These are phyloP conservation scores for Bombycilla garrulus DNA, from an alignment of 2,113 vertebrate species.

Conservation along the genomic window DNA sequence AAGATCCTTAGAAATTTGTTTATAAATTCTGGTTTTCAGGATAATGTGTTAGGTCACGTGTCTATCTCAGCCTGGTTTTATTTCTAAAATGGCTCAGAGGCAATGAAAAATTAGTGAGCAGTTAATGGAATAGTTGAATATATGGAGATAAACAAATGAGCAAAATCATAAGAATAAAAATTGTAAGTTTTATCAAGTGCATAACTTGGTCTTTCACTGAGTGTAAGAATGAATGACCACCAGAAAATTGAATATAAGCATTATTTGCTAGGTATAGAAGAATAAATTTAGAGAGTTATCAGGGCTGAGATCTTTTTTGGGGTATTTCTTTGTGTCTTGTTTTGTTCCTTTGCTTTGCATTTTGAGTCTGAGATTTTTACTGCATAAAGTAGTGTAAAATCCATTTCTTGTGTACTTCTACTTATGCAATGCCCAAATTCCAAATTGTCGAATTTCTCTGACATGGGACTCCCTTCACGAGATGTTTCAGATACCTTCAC, in stretches of 20 bases:
- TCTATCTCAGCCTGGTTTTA: not conserved
- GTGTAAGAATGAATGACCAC: not conserved
- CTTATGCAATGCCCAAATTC: accelerated
- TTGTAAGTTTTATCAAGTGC: not conserved
- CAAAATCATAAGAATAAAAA: not conserved
- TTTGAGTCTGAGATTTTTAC: accelerated
- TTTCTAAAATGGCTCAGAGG: not conserved
- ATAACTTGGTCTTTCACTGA: not conserved
- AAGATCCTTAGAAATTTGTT: not conserved
- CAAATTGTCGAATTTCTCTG: not conserved
- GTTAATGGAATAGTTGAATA: not conserved
- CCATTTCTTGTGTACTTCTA: not conserved
- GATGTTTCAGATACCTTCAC: not conserved
- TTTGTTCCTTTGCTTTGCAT: not conserved
- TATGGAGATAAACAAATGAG: not conserved
- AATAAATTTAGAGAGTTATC: not conserved
- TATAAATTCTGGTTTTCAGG: not conserved
- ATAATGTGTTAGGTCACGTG: not conserved
- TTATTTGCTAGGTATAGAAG: not conserved
- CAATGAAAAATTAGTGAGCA: not conserved
- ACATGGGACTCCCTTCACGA: not conserved
- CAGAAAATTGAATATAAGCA: not conserved
- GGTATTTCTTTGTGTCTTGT: no score
- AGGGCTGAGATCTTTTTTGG: accelerated
- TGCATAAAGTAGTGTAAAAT: not conserved